Base-by-base conservation (phyloP, 2,888 invertebrate species). In the Teinopalpus imperialis region DNA sequence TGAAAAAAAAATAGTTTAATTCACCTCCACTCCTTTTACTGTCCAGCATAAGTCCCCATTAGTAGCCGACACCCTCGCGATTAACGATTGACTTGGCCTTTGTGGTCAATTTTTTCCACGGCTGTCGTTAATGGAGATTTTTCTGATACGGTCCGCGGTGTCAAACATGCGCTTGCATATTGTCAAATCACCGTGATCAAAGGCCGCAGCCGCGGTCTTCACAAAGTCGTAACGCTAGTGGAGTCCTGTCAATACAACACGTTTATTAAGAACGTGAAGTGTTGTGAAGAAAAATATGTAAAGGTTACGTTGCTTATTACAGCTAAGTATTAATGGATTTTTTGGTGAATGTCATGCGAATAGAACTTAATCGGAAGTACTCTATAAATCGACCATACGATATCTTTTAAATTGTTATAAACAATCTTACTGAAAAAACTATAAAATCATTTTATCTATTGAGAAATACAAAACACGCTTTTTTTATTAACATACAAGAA, bases 121-220 rank as follows among this genome's bases (percentile, higher is more conserved):
- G 66, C 74, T 81, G 81, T 81, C 78, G 74, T 78, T 85, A 81
- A 83, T 83, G 81, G 81, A 81, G 75, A 81, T 80, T 78, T 80
- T 69, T 79, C 69, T 62, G 79, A 77, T 79, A 76, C 63, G 64
- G 57, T 70, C 68, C 68, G 67, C 63, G 69, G 69, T 81, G 81
- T 81, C 81, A 80, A 80, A 75, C 73, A 66, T 64, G 65, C 65
- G 55, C 51, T 63, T 59, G 64, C 64, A 66, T 75, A 69, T 63
- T 81, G 85, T 86, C 85, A 81, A 81, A 79, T 86, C 86, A 85
- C 72, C 54, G 63, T 58, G 78, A 81, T 86, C 86, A 86, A 83
- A 85, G 68, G 71, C 42, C 51, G 73, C 80, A 76, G 63, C 68
- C 44, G 57, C 39, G 8, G 16, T 2, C 39, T 27, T 56, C 36